Evolutionary conservation across 2,888 invertebrate species (phyloP), one percentile per base, ranked within the genome.

Genomic region (Orthonychiurus folsomi): DNA sequence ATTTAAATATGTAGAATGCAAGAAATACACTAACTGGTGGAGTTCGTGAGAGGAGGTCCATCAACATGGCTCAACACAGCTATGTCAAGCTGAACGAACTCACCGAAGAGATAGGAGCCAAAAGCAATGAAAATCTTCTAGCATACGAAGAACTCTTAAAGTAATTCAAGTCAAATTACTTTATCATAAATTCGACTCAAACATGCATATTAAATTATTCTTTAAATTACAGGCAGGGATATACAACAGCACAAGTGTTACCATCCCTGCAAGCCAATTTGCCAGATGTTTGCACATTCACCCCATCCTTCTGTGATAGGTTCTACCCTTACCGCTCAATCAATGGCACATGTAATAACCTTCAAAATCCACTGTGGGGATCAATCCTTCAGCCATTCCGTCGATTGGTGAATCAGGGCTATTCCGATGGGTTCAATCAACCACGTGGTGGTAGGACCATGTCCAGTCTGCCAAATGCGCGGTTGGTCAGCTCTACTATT

Each of bases 381-480:
- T 62, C 70, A 26, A 63, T 67, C 15, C 68, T 67, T 61, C 70
- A 70, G 2, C 60, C 68, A 9, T 73, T 73, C 54, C 63, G 66
- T 37, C 68, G 73, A 26, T 62, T 73, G 50, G 67, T 69, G 23
- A 69, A 69, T 15, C 64, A 69, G n/a, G 50, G 65, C 2, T 73
- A 73, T 59, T 65, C 69, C n/a, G 71, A 71, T 55, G 67, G 68
- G 24, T 72, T 68, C 69, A 72, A 72, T 61, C 69, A 69, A 27
- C 73, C 69, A 5, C 52, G 70, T 28, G 73, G 73, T 12, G 73
- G 71, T 59, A 68, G 70, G 63, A 68, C 65, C 54, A 12, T 20
- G 3, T 60, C 61, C 18, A 66, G 68, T 26, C 65, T 73, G 21
- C 73, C 73, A 56, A 73, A 67, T 64, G 63, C 69, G 2, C 63